Conservation (phyloP, 2,888 invertebrate species). For the Andrena dorsata region DNA sequence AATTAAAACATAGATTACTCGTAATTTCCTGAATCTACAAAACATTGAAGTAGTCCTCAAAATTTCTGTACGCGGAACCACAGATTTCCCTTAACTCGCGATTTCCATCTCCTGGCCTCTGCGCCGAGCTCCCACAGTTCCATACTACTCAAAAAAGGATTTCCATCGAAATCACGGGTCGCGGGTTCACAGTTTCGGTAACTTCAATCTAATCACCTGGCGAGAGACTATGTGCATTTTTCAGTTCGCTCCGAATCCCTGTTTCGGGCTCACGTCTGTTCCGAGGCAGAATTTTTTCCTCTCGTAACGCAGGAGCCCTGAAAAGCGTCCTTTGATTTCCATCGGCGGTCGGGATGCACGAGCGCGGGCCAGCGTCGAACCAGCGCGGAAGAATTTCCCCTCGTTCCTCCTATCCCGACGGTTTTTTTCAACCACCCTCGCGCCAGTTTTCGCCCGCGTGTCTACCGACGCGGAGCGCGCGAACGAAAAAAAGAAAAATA, state of each 20-base stretch:
- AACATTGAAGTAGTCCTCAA: not conserved
- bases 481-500: not conserved
- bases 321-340: conserved; percentile 40
- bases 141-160: not conserved
- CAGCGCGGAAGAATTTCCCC: conserved; percentile 26
- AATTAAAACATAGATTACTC: no score
- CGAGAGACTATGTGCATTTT: conserved; percentile 1
- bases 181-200: not conserved
- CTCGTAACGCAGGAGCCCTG: not conserved
- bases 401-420: conserved; percentile 3
- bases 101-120: not conserved
- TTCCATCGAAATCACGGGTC: conserved; percentile 9
- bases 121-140: not conserved
- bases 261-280: not conserved
- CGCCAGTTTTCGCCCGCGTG: conserved; percentile 27
- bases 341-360: conserved; percentile 5
- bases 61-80: not conserved
- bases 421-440: conserved; percentile 3
- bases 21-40: no score
- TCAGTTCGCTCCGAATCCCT: not conserved
- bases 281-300: not conserved
- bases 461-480: conserved; percentile 27
- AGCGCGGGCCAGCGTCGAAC: conserved; percentile 16
- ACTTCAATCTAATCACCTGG: conserved; percentile 31
- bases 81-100: not conserved